Evolutionary conservation across 2,888 invertebrate species (phyloP).

Genomic region (Autographa pulchrina): DNA sequence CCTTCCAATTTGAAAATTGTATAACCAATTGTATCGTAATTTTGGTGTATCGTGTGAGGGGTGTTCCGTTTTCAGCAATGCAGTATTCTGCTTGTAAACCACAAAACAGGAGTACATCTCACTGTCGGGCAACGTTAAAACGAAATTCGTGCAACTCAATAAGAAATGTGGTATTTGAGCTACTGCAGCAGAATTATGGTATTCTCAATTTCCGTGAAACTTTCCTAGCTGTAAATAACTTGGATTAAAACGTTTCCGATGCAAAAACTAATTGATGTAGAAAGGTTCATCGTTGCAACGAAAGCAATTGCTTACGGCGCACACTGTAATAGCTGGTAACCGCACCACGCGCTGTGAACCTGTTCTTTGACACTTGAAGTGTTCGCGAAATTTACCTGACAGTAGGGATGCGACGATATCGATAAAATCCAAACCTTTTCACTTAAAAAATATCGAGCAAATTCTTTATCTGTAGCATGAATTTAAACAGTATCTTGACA

Average conservation of each 20-base stretch:
- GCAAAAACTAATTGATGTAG: conserved; percentile 74
- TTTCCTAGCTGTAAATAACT: conserved; percentile 32
- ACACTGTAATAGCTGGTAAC: conserved; percentile 74
- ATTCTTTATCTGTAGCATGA: neutral
- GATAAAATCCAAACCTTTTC: conserved; percentile 26
- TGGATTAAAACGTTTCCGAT: conserved; percentile 57
- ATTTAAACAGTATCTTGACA: neutral
- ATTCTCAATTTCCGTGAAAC: conserved; percentile 37
- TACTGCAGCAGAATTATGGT: conserved; percentile 34
- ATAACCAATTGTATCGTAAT: neutral
- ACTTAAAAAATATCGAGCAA: neutral
- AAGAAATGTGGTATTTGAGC: conserved; percentile 34
- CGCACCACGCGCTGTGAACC: conserved; percentile 77
- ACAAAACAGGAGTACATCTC: neutral
- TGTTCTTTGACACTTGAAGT: conserved; percentile 80
- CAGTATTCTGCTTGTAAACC: neutral
- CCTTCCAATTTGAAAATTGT: neutral
- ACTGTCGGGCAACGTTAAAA: neutral
- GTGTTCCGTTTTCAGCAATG: neutral
- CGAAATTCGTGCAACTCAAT: conserved; percentile 14
- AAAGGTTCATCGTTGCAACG: conserved; percentile 62
- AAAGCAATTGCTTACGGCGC: conserved; percentile 78
- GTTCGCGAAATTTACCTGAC: conserved; percentile 71
- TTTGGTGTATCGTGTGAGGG: neutral
- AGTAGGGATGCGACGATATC: conserved; percentile 57